phyloP scores from a whole-genome alignment of 2,888 invertebrate species.

The Diadromus collaris region DNA sequence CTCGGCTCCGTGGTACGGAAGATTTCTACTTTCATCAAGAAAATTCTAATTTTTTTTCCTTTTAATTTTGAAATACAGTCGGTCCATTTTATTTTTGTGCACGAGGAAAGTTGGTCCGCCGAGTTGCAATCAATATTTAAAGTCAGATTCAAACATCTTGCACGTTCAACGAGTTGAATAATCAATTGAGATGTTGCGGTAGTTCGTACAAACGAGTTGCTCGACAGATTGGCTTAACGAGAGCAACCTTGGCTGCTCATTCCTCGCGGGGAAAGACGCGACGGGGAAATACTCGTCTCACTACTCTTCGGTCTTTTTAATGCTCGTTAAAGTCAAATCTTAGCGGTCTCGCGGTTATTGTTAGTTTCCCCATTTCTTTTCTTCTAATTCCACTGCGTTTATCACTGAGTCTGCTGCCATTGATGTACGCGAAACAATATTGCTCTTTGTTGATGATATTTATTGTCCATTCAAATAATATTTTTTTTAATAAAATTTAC shows the following conservation, averaged over 20 bases:
- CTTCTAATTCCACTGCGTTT: background rate
- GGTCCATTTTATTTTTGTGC: background rate
- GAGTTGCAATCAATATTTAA: background rate
- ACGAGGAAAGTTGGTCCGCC: background rate
- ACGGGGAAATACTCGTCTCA: conserved; percentile 14
- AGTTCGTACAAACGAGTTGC: conserved; percentile 65
- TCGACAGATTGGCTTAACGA: conserved; percentile 81
- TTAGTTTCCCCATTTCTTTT: background rate
- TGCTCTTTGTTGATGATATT: background rate
- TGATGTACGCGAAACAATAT: background rate
- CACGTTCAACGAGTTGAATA: conserved; percentile 26
- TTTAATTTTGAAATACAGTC: background rate
- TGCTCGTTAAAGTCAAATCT: conserved; percentile 21
- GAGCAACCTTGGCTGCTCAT: conserved; percentile 69
- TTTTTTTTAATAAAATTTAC: background rate
- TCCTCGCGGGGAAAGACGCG: conserved; percentile 39
- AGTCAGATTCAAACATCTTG: background rate
- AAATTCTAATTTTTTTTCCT: background rate
- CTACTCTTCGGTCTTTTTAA: conserved; percentile 22
- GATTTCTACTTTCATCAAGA: background rate
- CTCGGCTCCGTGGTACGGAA: background rate
- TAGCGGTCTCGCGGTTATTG: background rate
- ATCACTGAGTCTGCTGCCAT: background rate
- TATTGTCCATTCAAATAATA: background rate
- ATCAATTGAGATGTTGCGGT: conserved; percentile 42